phyloP scores from a whole-genome alignment of 1,140 invertebrate species.

The Aphaenogaster ashmeadi region DNA sequence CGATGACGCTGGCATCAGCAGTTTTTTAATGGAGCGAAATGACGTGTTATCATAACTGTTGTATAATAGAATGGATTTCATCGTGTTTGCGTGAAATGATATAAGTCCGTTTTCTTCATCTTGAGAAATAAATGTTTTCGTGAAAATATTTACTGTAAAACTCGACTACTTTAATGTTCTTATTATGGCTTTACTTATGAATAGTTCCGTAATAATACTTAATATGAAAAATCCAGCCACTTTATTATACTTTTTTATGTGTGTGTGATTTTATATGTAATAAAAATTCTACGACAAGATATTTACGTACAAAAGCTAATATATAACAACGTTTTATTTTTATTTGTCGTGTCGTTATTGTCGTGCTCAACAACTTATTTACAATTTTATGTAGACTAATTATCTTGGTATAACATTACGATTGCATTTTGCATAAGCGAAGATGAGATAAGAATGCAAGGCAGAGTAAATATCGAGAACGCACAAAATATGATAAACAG shows the following conservation, averaged over 20 bases:
- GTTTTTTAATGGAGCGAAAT: slow-evolving; percentile 18
- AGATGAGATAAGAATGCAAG: background rate
- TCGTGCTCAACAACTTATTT: background rate
- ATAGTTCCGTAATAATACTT: background rate
- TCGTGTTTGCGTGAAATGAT: background rate
- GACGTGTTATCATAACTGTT: background rate
- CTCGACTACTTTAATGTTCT: background rate
- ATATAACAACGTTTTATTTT: no score
- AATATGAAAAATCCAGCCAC: background rate
- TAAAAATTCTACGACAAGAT: no score
- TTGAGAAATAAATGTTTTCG: background rate
- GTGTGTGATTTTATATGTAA: no score
- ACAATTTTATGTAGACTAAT: background rate
- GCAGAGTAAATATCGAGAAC: background rate
- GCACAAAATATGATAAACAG: background rate
- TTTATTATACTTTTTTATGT: background rate
- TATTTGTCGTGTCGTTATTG: no score
- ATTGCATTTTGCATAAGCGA: background rate
- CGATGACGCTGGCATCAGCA: slow-evolving; percentile 21
- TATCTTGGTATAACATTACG: background rate
- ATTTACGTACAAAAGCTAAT: no score
- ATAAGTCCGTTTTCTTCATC: background rate
- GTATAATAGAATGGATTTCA: slow-evolving; percentile 17
- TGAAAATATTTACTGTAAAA: background rate
- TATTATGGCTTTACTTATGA: background rate